Evolutionary conservation across 2,797 vertebrate genomes (phyloP).

Genomic region (Eupleurogrammus muticus): DNA sequence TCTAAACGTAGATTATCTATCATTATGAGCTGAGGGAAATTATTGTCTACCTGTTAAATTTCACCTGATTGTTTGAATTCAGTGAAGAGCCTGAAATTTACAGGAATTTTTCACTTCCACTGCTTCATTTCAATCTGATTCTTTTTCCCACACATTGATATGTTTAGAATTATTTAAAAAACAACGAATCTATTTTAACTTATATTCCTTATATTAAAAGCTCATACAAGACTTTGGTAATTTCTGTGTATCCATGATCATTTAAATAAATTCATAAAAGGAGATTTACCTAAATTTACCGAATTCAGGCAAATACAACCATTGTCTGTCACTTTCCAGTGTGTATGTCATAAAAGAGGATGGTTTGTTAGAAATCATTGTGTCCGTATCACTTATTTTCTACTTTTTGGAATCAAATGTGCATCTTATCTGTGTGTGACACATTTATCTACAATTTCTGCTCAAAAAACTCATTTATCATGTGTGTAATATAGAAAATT

Average conservation of each 20-base stretch:
- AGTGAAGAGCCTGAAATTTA: background rate
- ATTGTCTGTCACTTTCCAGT: no score
- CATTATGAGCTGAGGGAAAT: no score
- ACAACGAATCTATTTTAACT: no score
- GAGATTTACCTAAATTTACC: no score
- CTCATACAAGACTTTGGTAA: background rate
- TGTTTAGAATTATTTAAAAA: no score
- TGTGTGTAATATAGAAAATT: no score
- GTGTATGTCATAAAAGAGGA: background rate
- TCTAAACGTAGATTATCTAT: no score
- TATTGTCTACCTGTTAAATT: background rate
- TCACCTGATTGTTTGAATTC: background rate
- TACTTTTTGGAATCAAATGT: background rate
- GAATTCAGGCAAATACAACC: constrained; percentile 15
- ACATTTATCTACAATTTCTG: no score
- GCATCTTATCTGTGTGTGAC: no score
- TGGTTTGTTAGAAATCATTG: background rate
- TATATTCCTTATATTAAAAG: background rate
- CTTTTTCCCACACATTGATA: background rate
- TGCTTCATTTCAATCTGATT: no score
- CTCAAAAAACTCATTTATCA: no score
- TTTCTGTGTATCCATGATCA: background rate
- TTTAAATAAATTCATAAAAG: constrained; percentile 1
- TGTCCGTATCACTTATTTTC: background rate
- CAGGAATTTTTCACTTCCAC: no score